Evolutionary conservation across 2,113 vertebrate species (phyloP).

Genomic region (Lophura nycthemera): DNA sequence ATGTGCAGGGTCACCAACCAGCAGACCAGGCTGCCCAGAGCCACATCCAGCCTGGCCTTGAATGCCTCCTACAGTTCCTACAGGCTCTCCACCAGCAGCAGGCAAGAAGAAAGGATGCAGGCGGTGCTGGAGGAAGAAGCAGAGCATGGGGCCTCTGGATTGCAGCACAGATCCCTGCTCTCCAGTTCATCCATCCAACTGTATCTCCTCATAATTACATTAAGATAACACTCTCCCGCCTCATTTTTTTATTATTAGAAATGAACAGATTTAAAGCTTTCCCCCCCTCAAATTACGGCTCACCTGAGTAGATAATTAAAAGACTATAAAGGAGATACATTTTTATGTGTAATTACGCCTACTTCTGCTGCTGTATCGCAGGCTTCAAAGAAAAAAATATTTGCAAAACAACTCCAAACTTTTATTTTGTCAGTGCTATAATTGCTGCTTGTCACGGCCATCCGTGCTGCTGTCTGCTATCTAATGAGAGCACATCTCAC

Average conservation of each 20-base stretch:
- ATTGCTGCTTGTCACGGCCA: slow-evolving; percentile 65
- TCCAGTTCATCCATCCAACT: slow-evolving; percentile 1
- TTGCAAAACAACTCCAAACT: slow-evolving; percentile 75
- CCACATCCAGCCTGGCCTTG: no score
- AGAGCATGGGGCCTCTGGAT: background rate
- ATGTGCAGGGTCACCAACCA: no score
- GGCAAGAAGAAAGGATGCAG: fast-evolving
- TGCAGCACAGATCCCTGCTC: background rate
- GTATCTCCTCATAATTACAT: slow-evolving; percentile 35
- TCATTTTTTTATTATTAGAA: slow-evolving; percentile 66
- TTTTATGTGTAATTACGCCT: slow-evolving; percentile 69
- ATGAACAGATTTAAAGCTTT: slow-evolving; percentile 68
- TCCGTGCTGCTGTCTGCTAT: background rate
- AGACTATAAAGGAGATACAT: slow-evolving; percentile 65
- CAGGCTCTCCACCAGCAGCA: background rate
- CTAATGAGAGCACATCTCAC: background rate
- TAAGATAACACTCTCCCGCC: slow-evolving; percentile 53
- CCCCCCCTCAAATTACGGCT: slow-evolving; percentile 70
- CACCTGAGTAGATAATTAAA: slow-evolving; percentile 78
- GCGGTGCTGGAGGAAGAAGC: background rate
- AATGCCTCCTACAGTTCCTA: background rate
- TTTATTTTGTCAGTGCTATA: slow-evolving; percentile 64
- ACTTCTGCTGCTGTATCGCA: slow-evolving; percentile 21
- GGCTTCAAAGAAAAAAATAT: slow-evolving; percentile 62
- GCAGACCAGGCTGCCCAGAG: no score